Evolutionary conservation across 2,888 invertebrate genomes (phyloP).

Genomic region (Cephus spinipes): DNA sequence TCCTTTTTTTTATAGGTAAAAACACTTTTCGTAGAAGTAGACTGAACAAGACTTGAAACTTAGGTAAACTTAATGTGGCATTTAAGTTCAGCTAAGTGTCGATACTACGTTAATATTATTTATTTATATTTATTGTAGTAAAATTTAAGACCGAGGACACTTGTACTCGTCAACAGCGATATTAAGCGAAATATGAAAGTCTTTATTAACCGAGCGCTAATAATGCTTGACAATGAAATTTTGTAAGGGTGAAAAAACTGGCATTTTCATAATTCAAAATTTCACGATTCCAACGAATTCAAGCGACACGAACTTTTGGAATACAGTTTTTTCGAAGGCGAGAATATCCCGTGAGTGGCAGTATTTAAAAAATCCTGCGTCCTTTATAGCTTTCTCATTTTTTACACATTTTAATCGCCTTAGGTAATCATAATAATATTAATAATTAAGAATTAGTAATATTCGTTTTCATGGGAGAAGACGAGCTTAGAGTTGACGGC

Average conservation of each 20-base stretch:
- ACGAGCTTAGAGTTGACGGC: constrained; percentile 38
- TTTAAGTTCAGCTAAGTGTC: constrained; percentile 40
- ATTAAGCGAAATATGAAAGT: too few relatives aligned
- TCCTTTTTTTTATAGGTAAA: constrained; percentile 2
- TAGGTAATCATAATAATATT: neutral
- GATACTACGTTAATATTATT: constrained; percentile 21
- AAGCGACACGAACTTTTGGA: neutral
- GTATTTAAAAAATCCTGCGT: neutral
- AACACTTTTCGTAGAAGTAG: constrained; percentile 49
- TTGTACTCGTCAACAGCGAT: neutral
- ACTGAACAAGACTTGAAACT: constrained; percentile 50
- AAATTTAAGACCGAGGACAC: neutral
- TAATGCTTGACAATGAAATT: neutral
- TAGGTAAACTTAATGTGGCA: constrained; percentile 33
- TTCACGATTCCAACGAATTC: neutral
- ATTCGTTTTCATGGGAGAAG: constrained; percentile 36
- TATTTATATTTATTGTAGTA: constrained; percentile 23
- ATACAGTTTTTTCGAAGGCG: neutral
- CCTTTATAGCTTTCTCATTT: neutral
- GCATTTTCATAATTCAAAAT: neutral
- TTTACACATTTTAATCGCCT: constrained; percentile 3
- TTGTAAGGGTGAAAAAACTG: neutral
- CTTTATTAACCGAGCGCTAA: neutral
- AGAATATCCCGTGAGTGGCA: neutral
- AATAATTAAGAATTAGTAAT: constrained; percentile 11